phyloP scores from a whole-genome alignment of 2,888 invertebrate species.

The Kryphioiulus occultus region DNA sequence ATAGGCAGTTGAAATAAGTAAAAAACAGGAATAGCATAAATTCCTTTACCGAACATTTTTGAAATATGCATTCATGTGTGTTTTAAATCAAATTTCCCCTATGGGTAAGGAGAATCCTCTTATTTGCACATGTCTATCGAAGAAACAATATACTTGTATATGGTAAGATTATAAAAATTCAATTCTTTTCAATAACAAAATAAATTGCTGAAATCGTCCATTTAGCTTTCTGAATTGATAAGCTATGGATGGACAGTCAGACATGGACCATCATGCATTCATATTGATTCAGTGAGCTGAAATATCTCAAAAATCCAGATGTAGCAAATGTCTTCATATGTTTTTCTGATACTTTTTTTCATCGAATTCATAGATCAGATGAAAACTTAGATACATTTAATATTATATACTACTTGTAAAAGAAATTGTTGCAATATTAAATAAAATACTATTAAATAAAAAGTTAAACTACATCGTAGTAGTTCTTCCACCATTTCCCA shows the following conservation, averaged over 20 bases:
- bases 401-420: no score
- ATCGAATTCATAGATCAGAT: no score
- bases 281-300: neutral
- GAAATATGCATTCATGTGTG: no score
- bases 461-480: no score
- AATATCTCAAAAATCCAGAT: slow-evolving; percentile 6
- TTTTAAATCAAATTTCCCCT: neutral
- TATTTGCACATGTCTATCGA: neutral
- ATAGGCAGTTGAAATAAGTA: no score
- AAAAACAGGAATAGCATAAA: no score
- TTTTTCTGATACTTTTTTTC: no score
- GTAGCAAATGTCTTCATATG: neutral
- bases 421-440: no score
- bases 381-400: no score
- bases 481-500: no score
- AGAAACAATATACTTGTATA: neutral
- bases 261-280: neutral
- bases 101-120: neutral
- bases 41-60: no score
- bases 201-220: neutral
- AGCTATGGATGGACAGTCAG: neutral
- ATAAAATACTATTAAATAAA: no score
- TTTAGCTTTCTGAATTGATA: neutral
- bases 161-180: neutral
- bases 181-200: neutral